Base-by-base conservation (phyloP, 2,888 invertebrate genomes). In the Clanis bilineata region DNA sequence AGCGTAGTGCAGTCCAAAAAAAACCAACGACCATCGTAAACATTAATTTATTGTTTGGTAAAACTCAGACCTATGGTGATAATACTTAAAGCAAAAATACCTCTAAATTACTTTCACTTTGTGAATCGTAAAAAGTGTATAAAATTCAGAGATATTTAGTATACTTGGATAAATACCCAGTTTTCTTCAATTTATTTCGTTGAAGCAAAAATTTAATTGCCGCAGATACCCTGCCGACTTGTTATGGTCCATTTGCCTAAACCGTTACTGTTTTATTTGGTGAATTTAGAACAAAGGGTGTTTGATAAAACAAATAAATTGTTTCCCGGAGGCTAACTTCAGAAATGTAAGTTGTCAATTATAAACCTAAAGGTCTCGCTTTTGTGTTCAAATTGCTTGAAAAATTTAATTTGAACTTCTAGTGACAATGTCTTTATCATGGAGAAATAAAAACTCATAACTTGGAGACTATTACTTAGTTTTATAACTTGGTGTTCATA, bases 291-390 rank as follows among this genome's bases (percentile, higher is more conserved):
- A 79, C 77, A 85, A 84, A 83, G 79, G 82, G 80, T 78, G 77
- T 73, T 65, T 61, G 84, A 85, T 85, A 86, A 84, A 83, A 81
- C 79, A 86, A 85, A 85, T 80, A 83, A 85, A 85, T 85, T 77
- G 76, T 77, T 78, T 74, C 70, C 72, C 71, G 59, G 69, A 61
- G 69, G 76, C 74, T 73, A 75, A 77, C 74, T 71, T 71, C 66
- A 73, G 72, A 71, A 79, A 78, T 74, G 62, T 79, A 73, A 74
- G 70, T 76, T 79, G 67, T 72, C 72, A 77, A 79, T 80, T 76
- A 77, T 72, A 71, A 71, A 66, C 63, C 71, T 71, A 71, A 74
- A 72, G 75, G 74, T 76, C 69, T 60, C 65, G 64, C 62, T 62
- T 71, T 68, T 74, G 62, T 74, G 71, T 64, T 65, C 65, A 71